Percentiles rank a stretch among this genome's conserved stretches.
These are phyloP conservation scores for Tadarida brasiliensis DNA, from an alignment of 2,797 vertebrate genomes.

Conservation along the genomic window DNA sequence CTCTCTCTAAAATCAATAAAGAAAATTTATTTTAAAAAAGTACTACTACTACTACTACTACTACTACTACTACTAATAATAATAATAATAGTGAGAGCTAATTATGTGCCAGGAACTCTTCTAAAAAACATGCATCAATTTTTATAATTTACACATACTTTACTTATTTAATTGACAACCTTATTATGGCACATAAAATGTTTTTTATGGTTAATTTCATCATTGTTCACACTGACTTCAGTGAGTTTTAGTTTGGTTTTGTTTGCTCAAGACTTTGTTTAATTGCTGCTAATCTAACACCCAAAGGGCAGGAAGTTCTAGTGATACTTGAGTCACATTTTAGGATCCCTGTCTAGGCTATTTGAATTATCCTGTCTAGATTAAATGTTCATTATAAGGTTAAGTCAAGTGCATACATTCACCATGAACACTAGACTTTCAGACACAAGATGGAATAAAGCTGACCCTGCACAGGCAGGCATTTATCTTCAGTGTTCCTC, in stretches of 20 bases:
- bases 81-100: neutral
- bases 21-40: no score
- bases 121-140: neutral
- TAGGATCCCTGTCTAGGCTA: neutral
- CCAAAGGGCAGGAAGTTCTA: neutral
- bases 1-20: no score
- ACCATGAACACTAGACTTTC: neutral
- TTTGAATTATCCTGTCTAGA: neutral
- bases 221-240: neutral
- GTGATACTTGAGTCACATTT: neutral
- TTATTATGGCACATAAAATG: neutral
- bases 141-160: neutral
- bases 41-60: no score
- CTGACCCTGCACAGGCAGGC: neutral
- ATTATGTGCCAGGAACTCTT: neutral
- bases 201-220: neutral
- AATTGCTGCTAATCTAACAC: constrained; percentile 40
- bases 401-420: neutral
- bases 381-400: neutral
- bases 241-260: neutral
- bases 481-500: neutral
- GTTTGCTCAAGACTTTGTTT: constrained; percentile 48
- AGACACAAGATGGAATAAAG: neutral
- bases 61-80: neutral
- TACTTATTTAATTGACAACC: neutral